Evolutionary conservation across 2,113 vertebrate genomes (phyloP).

Genomic region (Sylvietta virens): DNA sequence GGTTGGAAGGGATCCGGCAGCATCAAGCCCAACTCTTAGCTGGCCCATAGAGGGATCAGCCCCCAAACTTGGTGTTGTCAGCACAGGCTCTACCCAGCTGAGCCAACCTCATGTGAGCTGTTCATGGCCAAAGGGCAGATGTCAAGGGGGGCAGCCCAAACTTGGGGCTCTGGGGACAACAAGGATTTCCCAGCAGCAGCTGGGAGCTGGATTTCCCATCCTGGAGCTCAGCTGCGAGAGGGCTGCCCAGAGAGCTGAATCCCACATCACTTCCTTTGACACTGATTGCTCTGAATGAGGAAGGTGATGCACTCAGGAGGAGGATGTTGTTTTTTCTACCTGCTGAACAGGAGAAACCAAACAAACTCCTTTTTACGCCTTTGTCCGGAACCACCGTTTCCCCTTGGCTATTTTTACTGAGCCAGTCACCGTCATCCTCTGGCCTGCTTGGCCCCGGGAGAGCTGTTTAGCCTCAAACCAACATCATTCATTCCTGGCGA

Average conservation of each 20-base stretch:
- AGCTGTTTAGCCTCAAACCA: neutral
- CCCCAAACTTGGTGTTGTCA: neutral
- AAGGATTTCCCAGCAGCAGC: neutral
- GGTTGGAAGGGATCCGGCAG: neutral
- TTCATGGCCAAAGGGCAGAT: accelerated
- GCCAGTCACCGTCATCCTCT: neutral
- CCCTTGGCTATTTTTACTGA: neutral
- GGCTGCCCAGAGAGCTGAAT: neutral
- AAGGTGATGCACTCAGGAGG: neutral
- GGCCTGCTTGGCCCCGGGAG: neutral
- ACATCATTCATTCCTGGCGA: neutral
- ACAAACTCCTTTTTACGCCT: neutral
- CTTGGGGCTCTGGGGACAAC: accelerated
- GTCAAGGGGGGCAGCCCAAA: neutral
- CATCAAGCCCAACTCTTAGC: neutral
- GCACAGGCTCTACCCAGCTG: neutral
- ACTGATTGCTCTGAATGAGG: neutral
- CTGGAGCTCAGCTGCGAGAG: neutral
- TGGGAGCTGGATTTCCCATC: too few species aligned
- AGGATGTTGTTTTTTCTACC: neutral
- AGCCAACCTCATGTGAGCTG: accelerated
- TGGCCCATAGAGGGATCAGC: neutral
- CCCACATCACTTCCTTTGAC: neutral
- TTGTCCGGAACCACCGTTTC: neutral
- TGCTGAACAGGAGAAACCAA: neutral